These are phyloP conservation scores for Ormyrus labotus DNA, from an alignment of 2,888 invertebrate genomes.

Conservation along the genomic window DNA sequence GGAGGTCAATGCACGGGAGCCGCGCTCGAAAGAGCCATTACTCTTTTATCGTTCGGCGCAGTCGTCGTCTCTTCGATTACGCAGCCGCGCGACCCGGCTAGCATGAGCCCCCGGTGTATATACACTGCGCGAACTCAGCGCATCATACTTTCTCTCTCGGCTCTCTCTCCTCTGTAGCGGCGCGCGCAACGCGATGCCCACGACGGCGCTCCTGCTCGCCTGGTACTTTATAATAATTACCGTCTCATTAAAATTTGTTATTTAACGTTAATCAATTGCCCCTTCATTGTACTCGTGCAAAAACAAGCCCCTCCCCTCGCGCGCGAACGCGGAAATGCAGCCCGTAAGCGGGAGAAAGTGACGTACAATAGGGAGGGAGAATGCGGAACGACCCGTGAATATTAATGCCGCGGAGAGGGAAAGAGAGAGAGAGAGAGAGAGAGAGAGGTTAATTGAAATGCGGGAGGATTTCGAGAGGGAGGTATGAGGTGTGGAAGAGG, in stretches of 20 bases:
- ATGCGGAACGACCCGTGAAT: not conserved
- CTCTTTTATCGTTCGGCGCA: conserved; percentile 8
- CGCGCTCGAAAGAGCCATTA: no score
- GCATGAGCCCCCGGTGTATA: conserved; percentile 63
- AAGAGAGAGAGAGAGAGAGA: not conserved
- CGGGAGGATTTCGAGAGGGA: not conserved
- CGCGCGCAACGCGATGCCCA: conserved; percentile 37
- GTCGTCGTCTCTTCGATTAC: conserved; percentile 66
- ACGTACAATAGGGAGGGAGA: not conserved
- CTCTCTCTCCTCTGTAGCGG: conserved; percentile 16
- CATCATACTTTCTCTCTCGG: conserved; percentile 21
- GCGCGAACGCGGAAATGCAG: not conserved
- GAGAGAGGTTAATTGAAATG: conserved; percentile 1
- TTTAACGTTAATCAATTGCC: conserved; percentile 73
- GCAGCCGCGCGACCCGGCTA: conserved; percentile 71
- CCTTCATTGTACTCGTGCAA: conserved; percentile 21
- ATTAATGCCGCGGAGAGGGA: not conserved
- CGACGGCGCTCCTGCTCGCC: conserved; percentile 67
- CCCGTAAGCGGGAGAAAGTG: not conserved
- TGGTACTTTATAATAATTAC: conserved; percentile 75
- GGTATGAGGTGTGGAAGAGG: not conserved
- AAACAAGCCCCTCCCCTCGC: conserved; percentile 14
- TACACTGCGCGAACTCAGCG: conserved; percentile 14
- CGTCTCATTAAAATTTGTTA: conserved; percentile 75
- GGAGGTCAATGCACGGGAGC: no score